These are phyloP conservation scores for Xyrauchen texanus DNA, from an alignment of 2,113 vertebrate genomes.

Conservation along the genomic window DNA sequence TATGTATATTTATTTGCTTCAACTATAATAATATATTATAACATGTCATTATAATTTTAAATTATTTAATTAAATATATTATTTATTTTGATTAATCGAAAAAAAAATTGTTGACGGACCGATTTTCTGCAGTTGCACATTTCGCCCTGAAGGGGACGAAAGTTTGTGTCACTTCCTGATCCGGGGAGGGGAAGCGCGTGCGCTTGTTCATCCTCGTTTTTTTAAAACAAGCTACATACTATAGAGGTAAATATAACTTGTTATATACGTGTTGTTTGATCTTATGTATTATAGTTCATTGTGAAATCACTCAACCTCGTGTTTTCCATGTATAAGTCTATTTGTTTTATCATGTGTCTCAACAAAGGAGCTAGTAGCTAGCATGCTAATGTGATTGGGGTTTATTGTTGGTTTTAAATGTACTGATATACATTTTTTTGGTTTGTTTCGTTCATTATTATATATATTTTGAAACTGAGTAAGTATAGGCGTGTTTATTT, in stretches of 20 bases:
- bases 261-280: not conserved
- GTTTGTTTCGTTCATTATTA: too few relatives aligned
- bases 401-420: not conserved
- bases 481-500: too few relatives aligned
- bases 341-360: not conserved
- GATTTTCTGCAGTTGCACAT: too few relatives aligned
- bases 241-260: slow-evolving; percentile 33
- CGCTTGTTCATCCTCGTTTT: slow-evolving; percentile 37
- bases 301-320: not conserved
- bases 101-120: too few relatives aligned
- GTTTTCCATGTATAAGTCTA: too few relatives aligned
- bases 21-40: too few relatives aligned
- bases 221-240: slow-evolving; percentile 1
- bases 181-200: slow-evolving; percentile 44
- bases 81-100: too few relatives aligned
- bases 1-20: too few relatives aligned
- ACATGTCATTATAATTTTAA: too few relatives aligned
- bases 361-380: slow-evolving; percentile 41
- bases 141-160: slow-evolving; percentile 30
- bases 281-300: not conserved
- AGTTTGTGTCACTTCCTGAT: slow-evolving; percentile 54
- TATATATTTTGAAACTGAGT: too few relatives aligned
- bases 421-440: not conserved
- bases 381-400: slow-evolving; percentile 12
- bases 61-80: too few relatives aligned